phyloP scores from a whole-genome alignment of 2,888 invertebrate species.

The Chalcosyrphus nemorum region DNA sequence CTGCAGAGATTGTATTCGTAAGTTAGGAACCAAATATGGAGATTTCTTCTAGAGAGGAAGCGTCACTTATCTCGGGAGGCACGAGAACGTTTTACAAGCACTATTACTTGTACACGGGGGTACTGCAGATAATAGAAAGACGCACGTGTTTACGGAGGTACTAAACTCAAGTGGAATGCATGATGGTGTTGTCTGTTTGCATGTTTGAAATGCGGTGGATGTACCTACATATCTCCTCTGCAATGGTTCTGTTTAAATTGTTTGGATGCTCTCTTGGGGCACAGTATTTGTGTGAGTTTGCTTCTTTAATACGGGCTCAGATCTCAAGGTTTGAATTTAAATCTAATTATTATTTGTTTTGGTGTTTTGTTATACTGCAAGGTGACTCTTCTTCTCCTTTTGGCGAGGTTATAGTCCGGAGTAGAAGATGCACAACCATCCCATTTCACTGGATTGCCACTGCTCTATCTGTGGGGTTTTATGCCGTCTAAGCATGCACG shows the following conservation, averaged over 20 bases:
- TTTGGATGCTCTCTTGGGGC: no score
- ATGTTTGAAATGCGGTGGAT: neutral
- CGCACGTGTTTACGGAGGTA: constrained; percentile 35
- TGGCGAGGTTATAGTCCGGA: no score
- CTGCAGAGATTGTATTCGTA: neutral
- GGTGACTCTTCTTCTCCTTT: no score
- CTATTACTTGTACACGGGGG: neutral
- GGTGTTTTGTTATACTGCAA: no score
- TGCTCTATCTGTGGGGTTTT: no score
- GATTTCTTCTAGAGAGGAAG: constrained; percentile 9
- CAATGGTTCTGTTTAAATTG: neutral
- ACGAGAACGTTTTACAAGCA: neutral
- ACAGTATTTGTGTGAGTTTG: no score
- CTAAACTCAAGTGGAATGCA: neutral
- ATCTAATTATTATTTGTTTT: no score
- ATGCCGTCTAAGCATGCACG: no score
- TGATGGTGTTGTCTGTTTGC: neutral
- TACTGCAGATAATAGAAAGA: constrained; percentile 34
- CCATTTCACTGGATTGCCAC: no score
- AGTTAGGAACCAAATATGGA: constrained; percentile 1
- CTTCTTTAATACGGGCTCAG: no score
- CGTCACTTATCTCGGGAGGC: constrained; percentile 18
- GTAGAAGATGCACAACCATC: no score
- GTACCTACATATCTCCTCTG: neutral
- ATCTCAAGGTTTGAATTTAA: no score